Base-by-base conservation (phyloP, 2,888 invertebrate species). In the Tipula lateralis region DNA sequence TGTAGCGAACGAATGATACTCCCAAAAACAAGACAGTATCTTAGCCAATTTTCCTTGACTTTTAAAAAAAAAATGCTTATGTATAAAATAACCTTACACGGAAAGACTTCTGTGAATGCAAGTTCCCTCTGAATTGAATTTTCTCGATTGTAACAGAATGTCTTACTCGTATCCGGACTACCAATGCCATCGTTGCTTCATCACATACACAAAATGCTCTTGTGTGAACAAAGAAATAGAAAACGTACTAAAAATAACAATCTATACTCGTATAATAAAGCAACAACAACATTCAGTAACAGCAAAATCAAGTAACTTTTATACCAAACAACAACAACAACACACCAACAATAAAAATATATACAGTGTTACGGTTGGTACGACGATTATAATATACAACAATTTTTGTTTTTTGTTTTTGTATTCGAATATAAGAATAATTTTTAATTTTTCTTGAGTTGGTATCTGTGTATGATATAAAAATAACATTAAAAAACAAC, bases 211-310 rank as follows among this genome's bases (percentile, higher is more conserved):
- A 39, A 13, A 66, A 66, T 24, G 24, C 24, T 66, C 66, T 66
- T 66, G 66, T 66, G 66, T 66, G 66, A 66, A 66, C 66, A 66
- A 66, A 66, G 66, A 66, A 66, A 66, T 66, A 66, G 66, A 66
- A 66, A 66, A 66, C 66, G 66, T 66, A 66, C 66, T 66, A 66
- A 66, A 66, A 66, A 66, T 66, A 66, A 24, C 66, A 66, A 66
- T 66, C 66, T 24, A 66, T 66, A 66, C 24, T 66, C 66, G 66
- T 24, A 66, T 66, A 66, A 24, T 66, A 24, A 66, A 13, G 1
- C 66, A 66, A 66, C 66, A 66, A 66, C 66, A 66, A 66, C 24
- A 24, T 24, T 66, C 24, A 24, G 66, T 24, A 66, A 24, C 66
- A 66, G 24, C 66, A 66, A 66, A 66, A 66, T 66, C 66, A 66